Percentiles rank a stretch among this genome's conserved stretches.
Conservation (phyloP, 2,888 invertebrate species). For the Pycnomerus fuliginosus region DNA sequence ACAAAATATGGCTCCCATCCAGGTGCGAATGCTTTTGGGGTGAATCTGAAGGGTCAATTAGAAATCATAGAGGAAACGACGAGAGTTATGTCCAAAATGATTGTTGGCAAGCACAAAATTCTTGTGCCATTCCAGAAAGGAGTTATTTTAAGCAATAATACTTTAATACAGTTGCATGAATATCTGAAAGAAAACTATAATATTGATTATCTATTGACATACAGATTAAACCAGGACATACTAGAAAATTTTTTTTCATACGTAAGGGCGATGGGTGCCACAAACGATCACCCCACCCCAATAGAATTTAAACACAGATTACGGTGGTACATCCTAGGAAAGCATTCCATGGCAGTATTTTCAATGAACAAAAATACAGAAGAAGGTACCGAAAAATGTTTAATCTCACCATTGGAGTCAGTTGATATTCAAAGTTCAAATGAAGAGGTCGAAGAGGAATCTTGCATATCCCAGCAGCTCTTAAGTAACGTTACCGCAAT, state of each 20-base stretch:
- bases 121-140: not conserved
- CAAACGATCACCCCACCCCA: too few species aligned
- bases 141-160: not conserved
- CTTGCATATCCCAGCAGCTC: too few species aligned
- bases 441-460: too few species aligned
- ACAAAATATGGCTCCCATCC: conserved; percentile 18
- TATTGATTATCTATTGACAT: not conserved
- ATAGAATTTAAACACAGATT: too few species aligned
- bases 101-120: not conserved
- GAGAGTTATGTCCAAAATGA: not conserved
- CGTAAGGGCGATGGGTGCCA: not conserved
- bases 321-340: too few species aligned
- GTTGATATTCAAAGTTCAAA: too few species aligned
- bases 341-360: too few species aligned
- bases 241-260: conserved; percentile 1
- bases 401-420: too few species aligned
- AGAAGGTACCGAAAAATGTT: too few species aligned
- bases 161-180: not conserved
- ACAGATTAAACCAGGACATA: conserved; percentile 1
- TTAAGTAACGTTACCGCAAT: too few species aligned
- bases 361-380: too few species aligned
- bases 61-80: conserved; percentile 36
- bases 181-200: not conserved
- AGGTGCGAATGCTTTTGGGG: conserved; percentile 28
- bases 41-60: conserved; percentile 25